A percentile compares a stretch with the other conserved stretches of the same genome.
Evolutionary conservation across 1,140 invertebrate genomes (phyloP).

Genomic region (Musca vetustissima): DNA sequence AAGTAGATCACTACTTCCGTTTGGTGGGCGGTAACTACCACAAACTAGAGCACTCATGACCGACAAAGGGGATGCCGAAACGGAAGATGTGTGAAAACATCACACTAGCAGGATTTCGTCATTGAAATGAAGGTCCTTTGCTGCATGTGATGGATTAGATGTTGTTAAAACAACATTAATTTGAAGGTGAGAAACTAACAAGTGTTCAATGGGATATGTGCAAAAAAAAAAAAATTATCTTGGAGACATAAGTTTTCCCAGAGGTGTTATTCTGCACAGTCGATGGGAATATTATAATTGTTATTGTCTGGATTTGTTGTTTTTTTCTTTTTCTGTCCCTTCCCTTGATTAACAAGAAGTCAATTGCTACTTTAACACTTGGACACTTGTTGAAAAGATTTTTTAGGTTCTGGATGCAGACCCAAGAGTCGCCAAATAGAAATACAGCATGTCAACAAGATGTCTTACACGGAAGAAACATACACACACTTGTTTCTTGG

Average conservation of each 20-base stretch:
- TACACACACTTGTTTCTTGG: too few relatives aligned
- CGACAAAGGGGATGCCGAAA: neutral
- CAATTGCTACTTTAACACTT: too few relatives aligned
- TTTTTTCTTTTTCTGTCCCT: too few relatives aligned
- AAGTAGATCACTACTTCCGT: neutral
- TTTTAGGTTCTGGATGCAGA: too few relatives aligned
- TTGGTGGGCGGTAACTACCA: neutral
- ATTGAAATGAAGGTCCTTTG: neutral
- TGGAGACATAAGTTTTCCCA: neutral
- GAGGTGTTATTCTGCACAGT: neutral
- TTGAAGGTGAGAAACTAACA: neutral
- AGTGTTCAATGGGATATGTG: neutral
- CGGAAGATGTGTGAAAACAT: neutral
- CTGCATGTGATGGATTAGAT: neutral
- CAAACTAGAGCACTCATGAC: constrained; percentile 5
- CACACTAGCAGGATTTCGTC: neutral
- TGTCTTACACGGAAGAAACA: neutral
- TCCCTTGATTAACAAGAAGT: too few relatives aligned
- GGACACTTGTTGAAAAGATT: too few relatives aligned
- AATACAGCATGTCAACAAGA: neutral
- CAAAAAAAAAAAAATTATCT: neutral
- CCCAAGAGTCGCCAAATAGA: too few relatives aligned
- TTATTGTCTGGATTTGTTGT: neutral
- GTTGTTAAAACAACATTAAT: constrained; percentile 18
- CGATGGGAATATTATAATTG: neutral